Evolutionary conservation across 2,888 invertebrate species (phyloP).

Genomic region (Pollenia labialis): DNA sequence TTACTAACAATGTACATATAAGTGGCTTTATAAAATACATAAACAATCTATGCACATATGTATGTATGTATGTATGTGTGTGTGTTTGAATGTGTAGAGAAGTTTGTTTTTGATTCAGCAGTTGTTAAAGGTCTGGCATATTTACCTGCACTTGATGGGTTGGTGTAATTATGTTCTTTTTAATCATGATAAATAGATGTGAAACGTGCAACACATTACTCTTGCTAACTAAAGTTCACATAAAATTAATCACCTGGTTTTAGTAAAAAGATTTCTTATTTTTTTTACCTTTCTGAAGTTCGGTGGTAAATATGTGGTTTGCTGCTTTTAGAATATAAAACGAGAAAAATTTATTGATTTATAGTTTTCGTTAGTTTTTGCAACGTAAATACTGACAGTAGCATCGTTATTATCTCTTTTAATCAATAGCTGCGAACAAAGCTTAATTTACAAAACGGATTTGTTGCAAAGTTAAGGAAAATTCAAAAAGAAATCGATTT

Average conservation of each 20-base stretch:
- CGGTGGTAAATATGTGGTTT: constrained; percentile 14
- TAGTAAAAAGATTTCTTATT: constrained; percentile 39
- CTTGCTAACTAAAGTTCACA: constrained; percentile 46
- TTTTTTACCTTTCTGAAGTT: background rate
- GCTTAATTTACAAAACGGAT: too few relatives aligned
- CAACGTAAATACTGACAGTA: background rate
- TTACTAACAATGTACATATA: too few relatives aligned
- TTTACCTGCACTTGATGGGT: constrained; percentile 58
- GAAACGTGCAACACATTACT: constrained; percentile 58
- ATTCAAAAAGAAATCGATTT: too few relatives aligned
- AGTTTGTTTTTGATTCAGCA: background rate
- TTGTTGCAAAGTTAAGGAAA: too few relatives aligned
- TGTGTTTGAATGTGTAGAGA: background rate
- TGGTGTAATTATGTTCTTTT: constrained; percentile 44
- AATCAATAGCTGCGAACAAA: too few relatives aligned
- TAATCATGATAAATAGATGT: constrained; percentile 66
- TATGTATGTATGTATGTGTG: background rate
- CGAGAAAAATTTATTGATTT: constrained; percentile 27
- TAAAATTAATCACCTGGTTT: constrained; percentile 61
- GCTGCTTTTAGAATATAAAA: background rate
- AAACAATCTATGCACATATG: background rate
- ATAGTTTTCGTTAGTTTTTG: background rate
- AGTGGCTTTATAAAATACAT: background rate
- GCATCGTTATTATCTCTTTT: too few relatives aligned
- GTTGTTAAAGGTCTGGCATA: background rate